Base-by-base conservation (phyloP, 2,888 invertebrate species). In the Drosophila kuntzei region DNA sequence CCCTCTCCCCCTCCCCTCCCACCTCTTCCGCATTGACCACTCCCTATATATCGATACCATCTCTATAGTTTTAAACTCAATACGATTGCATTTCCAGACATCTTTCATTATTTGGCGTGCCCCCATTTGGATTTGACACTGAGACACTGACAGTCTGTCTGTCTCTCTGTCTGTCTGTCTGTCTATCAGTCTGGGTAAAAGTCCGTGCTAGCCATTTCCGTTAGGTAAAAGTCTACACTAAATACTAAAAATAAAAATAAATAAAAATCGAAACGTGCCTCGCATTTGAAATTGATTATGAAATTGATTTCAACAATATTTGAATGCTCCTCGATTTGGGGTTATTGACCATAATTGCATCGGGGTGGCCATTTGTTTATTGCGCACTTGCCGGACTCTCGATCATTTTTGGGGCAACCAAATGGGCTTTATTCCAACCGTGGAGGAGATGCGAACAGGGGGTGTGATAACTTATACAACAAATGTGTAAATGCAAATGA, bases 311-410 rank as follows among this genome's bases (percentile, higher is more conserved):
- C 39, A 32, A n/a, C 3, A 6, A 27, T 43, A 78, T 74, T 79
- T 67, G 80, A 63, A 55, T 68, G 67, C 54, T 60, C 20, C 75
- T 75, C 62, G 47, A 76, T 84, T 79, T 87, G 88, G 88, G 88
- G 86, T 87, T 83, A 87, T 83, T 87, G 83, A 83, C 88, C 83
- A 87, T 83, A 83, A 87, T 82, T 71, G 76, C 86, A 54, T 16
- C 34, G 34, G 22, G 27, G 59, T 37, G 36, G 46, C 41, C 66
- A 61, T 79, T 82, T 62, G 57, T 47, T 58, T 58, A 68, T 55
- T 71, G 57, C 70, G 58, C 61, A 80, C 43, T 77, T 51, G 50
- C 18, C 55, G 32, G n/a, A 36, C 57, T 47, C 34, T 25, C 46
- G 14, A 22, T 6, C 50, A 29, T 46, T 59, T 64, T 64, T 64